Conservation (phyloP, 2,113 vertebrate species). For the Urocolius indicus region DNA sequence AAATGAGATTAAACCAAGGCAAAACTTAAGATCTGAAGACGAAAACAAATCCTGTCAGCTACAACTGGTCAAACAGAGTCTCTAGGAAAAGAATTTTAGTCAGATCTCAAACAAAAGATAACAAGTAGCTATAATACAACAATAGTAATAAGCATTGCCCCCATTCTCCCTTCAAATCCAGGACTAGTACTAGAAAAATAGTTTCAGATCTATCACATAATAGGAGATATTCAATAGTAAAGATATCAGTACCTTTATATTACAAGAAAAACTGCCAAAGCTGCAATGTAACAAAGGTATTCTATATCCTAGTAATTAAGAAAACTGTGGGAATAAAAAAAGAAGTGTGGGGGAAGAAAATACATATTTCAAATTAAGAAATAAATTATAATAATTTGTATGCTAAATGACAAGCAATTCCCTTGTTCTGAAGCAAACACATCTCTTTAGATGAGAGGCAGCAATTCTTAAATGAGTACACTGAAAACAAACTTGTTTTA, state of each 20-base stretch:
- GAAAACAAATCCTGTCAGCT: not conserved
- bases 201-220: not conserved
- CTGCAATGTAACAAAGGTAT: not conserved
- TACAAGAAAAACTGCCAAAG: not conserved
- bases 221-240: not conserved
- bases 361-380: not conserved
- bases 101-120: not conserved
- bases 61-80: not conserved
- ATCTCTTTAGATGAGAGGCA: not conserved
- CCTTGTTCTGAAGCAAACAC: slow-evolving; percentile 13
- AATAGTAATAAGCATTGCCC: not conserved
- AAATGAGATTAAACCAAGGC: not conserved
- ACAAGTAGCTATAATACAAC: not conserved
- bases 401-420: not conserved
- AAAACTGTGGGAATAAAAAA: not conserved
- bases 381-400: not conserved
- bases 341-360: rapidly evolving
- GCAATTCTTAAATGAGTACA: not conserved
- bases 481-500: slow-evolving; percentile 11
- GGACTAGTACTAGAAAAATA: not conserved
- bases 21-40: not conserved
- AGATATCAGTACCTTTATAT: not conserved
- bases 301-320: not conserved
- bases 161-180: not conserved
- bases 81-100: not conserved